phyloP scores from a whole-genome alignment of 2,888 invertebrate genomes.

The Fissipunctia ypsillon region DNA sequence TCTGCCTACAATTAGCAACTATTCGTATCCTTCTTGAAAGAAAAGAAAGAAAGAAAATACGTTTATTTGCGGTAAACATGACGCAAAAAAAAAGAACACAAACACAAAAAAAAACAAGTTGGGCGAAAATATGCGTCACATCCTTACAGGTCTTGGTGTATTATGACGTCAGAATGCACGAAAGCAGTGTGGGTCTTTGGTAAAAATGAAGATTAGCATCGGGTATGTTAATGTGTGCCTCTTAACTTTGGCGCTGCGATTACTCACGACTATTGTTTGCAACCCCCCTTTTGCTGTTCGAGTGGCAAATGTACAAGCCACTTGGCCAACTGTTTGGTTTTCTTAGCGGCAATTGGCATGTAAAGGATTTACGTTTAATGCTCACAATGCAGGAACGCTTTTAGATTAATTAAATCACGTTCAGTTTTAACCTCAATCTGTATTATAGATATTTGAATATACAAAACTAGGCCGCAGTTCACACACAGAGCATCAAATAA shows the following conservation, averaged over 20 bases:
- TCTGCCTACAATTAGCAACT: conserved; percentile 34
- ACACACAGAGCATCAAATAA: conserved; percentile 11
- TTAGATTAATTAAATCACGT: not conserved
- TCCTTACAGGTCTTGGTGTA: too few species aligned
- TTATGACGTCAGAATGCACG: conserved; percentile 43
- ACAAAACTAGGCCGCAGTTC: conserved; percentile 16
- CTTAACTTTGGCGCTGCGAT: conserved; percentile 34
- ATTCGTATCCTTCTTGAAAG: conserved; percentile 40
- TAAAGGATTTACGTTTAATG: conserved; percentile 14
- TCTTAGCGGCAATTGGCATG: not conserved
- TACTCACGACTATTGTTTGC: conserved; percentile 57
- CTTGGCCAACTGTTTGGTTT: conserved; percentile 25
- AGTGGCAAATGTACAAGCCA: conserved; percentile 8
- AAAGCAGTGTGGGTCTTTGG: conserved; percentile 42
- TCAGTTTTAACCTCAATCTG: not conserved
- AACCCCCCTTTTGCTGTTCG: conserved; percentile 33
- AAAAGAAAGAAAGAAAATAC: too few species aligned
- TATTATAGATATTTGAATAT: conserved; percentile 16
- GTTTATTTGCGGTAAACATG: too few species aligned
- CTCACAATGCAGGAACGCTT: not conserved
- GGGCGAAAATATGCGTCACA: too few species aligned
- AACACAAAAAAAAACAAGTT: too few species aligned
- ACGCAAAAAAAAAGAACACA: too few species aligned
- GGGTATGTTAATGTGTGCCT: conserved; percentile 33
- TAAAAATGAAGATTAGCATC: conserved; percentile 47